phyloP scores from a whole-genome alignment of 1,140 invertebrate species.

The Meloidogyne exigua region DNA sequence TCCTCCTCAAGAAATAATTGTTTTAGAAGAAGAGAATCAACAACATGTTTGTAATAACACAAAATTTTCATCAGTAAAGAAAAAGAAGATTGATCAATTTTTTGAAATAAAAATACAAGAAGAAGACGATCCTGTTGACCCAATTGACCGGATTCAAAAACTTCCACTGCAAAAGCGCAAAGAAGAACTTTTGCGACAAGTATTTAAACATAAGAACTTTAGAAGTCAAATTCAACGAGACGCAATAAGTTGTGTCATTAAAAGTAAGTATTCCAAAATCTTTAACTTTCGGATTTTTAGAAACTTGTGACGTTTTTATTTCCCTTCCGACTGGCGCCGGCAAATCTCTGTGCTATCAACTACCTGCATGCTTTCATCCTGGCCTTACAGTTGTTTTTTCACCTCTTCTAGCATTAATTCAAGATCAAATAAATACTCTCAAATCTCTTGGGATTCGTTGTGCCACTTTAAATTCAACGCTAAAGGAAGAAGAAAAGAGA shows the following conservation, averaged over 20 bases:
- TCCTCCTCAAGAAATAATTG: not conserved
- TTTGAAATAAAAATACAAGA: not conserved
- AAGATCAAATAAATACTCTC: slow-evolving; percentile 68
- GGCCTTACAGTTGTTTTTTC: slow-evolving; percentile 73
- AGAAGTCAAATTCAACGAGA: slow-evolving; percentile 30
- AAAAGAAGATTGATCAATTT: not conserved
- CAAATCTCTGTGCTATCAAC: slow-evolving; percentile 75
- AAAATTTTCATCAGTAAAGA: not conserved
- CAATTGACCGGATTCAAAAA: not conserved
- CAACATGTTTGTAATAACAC: not conserved
- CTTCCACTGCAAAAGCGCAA: not conserved
- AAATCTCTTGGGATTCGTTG: slow-evolving; percentile 73
- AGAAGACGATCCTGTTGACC: not conserved
- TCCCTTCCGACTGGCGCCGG: slow-evolving; percentile 76
- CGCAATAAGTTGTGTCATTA: slow-evolving; percentile 27
- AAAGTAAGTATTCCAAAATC: slow-evolving; percentile 18
- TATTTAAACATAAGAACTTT: slow-evolving; percentile 40
- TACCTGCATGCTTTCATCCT: slow-evolving; percentile 70
- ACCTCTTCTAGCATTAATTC: slow-evolving; percentile 73
- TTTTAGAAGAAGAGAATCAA: not conserved
- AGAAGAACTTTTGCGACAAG: slow-evolving; percentile 25
- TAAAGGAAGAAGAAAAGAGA: slow-evolving; percentile 73
- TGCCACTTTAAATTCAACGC: slow-evolving; percentile 84
- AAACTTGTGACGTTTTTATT: slow-evolving; percentile 71
- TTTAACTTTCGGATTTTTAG: slow-evolving; percentile 61